Conservation (phyloP, 2,113 vertebrate species). For the Orientallactaga bullata region DNA sequence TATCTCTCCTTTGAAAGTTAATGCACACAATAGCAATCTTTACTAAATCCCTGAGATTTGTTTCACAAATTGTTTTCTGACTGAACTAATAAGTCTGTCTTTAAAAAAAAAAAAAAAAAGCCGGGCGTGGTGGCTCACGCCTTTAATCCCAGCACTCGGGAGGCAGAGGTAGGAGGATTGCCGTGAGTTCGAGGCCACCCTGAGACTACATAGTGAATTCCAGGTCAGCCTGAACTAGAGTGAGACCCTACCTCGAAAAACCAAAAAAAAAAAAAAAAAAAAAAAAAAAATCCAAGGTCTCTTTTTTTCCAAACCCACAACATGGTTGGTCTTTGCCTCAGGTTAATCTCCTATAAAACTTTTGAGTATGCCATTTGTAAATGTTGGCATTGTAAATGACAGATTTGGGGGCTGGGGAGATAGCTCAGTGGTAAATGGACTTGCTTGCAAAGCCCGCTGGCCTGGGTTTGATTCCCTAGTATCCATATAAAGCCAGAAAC, state of each 20-base stretch:
- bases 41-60: slow-evolving; percentile 17
- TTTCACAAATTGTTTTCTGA: background rate
- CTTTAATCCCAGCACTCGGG: too few species aligned
- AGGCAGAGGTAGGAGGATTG: too few species aligned
- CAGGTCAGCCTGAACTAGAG: too few species aligned
- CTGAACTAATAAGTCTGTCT: background rate
- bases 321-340: background rate
- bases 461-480: too few species aligned
- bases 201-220: too few species aligned
- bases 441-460: too few species aligned
- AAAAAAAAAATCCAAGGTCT: slow-evolving; percentile 1
- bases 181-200: too few species aligned
- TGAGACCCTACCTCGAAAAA: too few species aligned
- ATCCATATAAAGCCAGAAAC: too few species aligned
- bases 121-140: too few species aligned
- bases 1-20: slow-evolving; percentile 27
- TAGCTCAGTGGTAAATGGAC: too few species aligned
- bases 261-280: too few species aligned
- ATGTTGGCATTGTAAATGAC: slow-evolving; percentile 45
- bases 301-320: slow-evolving; percentile 18
- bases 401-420: background rate
- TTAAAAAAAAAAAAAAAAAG: background rate
- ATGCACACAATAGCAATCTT: slow-evolving; percentile 40
- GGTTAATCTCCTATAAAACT: background rate
- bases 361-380: slow-evolving; percentile 16